phyloP scores from a whole-genome alignment of 1,140 invertebrate genomes.

The Neomicropteryx cornuta region DNA sequence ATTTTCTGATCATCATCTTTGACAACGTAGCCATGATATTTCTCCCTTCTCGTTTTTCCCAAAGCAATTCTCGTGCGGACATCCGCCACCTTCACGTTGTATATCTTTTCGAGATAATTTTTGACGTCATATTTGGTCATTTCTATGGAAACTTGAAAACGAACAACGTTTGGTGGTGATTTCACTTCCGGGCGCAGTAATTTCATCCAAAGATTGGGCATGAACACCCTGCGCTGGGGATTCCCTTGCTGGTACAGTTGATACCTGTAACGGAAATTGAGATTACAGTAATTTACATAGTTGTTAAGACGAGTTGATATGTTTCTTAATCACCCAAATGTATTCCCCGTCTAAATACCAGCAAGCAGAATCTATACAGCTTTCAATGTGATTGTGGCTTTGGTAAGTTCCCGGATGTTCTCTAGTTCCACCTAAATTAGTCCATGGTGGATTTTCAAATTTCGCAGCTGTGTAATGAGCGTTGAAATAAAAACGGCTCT shows the following conservation, averaged over 20 bases:
- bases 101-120: constrained; percentile 93
- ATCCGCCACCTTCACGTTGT: constrained; percentile 64
- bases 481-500: too few species aligned
- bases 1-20: constrained; percentile 80
- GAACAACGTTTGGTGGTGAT: constrained; percentile 62
- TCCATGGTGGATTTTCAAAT: too few species aligned
- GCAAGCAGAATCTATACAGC: too few species aligned
- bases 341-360: too few species aligned
- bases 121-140: constrained; percentile 82
- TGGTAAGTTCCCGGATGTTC: too few species aligned
- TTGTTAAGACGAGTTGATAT: too few species aligned
- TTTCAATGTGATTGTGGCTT: too few species aligned
- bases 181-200: constrained; percentile 52
- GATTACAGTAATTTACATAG: constrained; percentile 5
- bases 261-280: constrained; percentile 45
- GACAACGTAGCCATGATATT: constrained; percentile 46
- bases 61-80: constrained; percentile 60
- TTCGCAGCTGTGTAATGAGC: too few species aligned
- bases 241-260: constrained; percentile 81
- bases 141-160: constrained; percentile 78
- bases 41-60: constrained; percentile 44
- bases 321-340: too few species aligned
- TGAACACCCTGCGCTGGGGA: constrained; percentile 77
- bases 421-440: too few species aligned
- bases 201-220: constrained; percentile 95